Base-by-base conservation (phyloP, 2,888 invertebrate genomes). In the Lordiphosa andalusiaca region DNA sequence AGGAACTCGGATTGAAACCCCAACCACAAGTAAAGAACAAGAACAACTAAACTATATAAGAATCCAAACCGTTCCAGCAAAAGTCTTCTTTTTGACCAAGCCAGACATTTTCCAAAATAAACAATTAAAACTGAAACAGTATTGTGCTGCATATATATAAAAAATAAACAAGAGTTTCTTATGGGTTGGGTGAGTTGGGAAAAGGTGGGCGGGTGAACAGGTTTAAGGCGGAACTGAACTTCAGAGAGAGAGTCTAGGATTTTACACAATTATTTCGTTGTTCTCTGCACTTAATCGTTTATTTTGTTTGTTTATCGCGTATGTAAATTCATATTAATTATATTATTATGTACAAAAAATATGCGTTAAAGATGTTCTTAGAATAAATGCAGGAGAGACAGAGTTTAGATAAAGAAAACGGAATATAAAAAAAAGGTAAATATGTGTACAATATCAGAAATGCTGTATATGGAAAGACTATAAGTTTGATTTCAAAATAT, bases 21-120 rank as follows among this genome's bases (percentile, higher is more conserved):
- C 23, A 39, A 44, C 30, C 30, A 30, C 23, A 23, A 23, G 23
- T 23, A 23, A 23, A 42, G 37, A 39, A 25, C 7, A 25, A 9
- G 7, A 30, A 30, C 7, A 30, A 30, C 30, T 30, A 44, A 57
- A 53, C 53, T 49, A 49, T 44, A 37, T 62, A 53, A 61, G 62
- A 62, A 53, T 61, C 49, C 49, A 50, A 67, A 71, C 71, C 71
- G 71, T 71, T 71, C 71, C 71, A 71, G 58, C 52, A 39, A 58
- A 39, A 55, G 37, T 70, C 68, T 69, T 58, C 41, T 62, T 61
- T 61, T 62, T 62, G 49, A 62, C 62, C 62, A 62, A 61, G 62
- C 62, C 54, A 61, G 62, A 62, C 54, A 44, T 33, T 61, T 62
- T 61, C 16, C 1, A 44, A 62, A 62, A 62, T 50, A 61, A 61